Percentiles rank a stretch among this genome's conserved stretches.
Conservation (phyloP, 1,140 invertebrate genomes). For the Drosophila nikananu region DNA sequence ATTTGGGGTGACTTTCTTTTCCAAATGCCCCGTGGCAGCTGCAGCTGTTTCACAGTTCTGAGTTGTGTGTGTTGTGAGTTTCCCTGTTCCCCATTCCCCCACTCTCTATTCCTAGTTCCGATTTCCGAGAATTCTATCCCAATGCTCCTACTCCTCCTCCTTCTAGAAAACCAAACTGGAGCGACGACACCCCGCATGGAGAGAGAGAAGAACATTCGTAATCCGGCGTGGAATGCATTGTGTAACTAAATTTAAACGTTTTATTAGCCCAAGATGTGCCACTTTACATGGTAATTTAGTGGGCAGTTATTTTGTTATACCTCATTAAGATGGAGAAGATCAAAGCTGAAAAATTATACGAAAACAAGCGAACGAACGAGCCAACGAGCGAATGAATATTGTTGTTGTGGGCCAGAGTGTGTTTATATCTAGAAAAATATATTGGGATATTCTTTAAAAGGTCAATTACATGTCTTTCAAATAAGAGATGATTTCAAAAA, state of each 20-base stretch:
- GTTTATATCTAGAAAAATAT: constrained; percentile 21
- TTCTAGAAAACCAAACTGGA: constrained; percentile 26
- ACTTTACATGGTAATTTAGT: constrained; percentile 48
- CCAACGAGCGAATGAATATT: not conserved
- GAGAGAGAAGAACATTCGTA: constrained; percentile 18
- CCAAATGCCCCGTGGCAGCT: constrained; percentile 56
- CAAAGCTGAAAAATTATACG: constrained; percentile 30
- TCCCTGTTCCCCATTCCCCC: constrained; percentile 7
- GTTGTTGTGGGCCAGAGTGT: not conserved
- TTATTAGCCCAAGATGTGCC: constrained; percentile 49
- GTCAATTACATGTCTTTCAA: not conserved
- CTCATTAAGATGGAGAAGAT: constrained; percentile 37
- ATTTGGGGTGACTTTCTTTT: constrained; percentile 77
- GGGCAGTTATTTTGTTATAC: constrained; percentile 47
- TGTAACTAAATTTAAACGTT: constrained; percentile 53
- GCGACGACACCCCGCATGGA: constrained; percentile 29
- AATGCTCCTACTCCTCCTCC: constrained; percentile 5
- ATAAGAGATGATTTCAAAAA: not conserved
- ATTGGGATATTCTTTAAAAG: constrained; percentile 1
- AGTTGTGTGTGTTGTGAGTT: constrained; percentile 10
- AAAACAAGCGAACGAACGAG: constrained; percentile 10
- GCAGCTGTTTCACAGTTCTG: constrained; percentile 40
- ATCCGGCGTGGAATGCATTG: constrained; percentile 43
- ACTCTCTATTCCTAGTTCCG: constrained; percentile 20
- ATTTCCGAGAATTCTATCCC: constrained; percentile 28